These are phyloP conservation scores for Polyommatus icarus DNA, from an alignment of 2,888 invertebrate genomes.

Conservation along the genomic window DNA sequence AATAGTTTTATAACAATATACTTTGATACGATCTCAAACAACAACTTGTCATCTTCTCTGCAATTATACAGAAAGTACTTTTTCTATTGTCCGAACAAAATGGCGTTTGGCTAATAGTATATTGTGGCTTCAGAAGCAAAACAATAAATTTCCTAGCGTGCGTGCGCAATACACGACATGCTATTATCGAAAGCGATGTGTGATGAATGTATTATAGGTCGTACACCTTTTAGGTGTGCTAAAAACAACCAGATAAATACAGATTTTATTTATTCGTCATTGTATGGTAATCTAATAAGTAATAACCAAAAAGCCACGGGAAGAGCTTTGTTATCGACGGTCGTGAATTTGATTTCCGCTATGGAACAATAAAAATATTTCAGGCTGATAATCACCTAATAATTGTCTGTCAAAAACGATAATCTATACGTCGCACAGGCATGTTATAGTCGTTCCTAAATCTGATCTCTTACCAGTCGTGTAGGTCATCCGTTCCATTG, in stretches of 20 bases:
- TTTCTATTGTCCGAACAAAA: not conserved
- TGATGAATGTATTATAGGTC: conserved; percentile 36
- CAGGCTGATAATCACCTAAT: too few relatives aligned
- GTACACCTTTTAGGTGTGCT: conserved; percentile 32
- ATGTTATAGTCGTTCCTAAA: too few relatives aligned
- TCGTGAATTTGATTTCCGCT: too few relatives aligned
- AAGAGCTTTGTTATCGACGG: too few relatives aligned
- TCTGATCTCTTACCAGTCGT: too few relatives aligned
- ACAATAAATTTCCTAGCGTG: conserved; percentile 19
- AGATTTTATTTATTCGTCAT: not conserved
- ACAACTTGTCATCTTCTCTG: not conserved
- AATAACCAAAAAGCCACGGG: too few relatives aligned
- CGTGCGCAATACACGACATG: conserved; percentile 35
- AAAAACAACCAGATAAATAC: not conserved
- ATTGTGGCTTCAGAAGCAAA: not conserved
- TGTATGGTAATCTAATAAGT: too few relatives aligned
- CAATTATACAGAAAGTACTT: conserved; percentile 15
- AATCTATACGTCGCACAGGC: too few relatives aligned
- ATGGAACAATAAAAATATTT: too few relatives aligned
- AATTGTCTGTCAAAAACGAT: too few relatives aligned
- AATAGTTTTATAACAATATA: not conserved
- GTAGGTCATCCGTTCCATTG: too few relatives aligned
- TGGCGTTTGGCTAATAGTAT: not conserved
- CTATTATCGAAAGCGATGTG: conserved; percentile 44
- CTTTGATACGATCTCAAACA: conserved; percentile 19